Evolutionary conservation across 35 echinoderm and acorn worm species (phyloP).

Genomic region (Lytechinus pictus): DNA sequence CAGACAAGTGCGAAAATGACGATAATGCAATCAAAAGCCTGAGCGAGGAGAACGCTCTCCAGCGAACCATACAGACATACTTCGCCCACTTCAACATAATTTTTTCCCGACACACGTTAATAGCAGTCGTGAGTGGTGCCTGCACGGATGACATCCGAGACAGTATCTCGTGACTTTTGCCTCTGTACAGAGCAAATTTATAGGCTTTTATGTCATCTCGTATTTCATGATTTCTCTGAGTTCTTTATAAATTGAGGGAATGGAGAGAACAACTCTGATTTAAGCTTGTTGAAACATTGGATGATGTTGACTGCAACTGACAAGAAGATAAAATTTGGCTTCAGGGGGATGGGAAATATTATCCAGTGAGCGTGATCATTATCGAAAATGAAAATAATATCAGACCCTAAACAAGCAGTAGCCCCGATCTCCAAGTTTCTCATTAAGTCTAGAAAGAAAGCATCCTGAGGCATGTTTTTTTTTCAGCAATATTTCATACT

Average conservation of each 20-base stretch:
- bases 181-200: not conserved
- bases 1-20: not conserved
- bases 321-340: not conserved
- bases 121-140: not conserved
- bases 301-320: not conserved
- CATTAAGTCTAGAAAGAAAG: not conserved
- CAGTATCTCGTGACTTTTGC: not conserved
- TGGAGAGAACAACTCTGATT: not conserved
- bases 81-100: not conserved
- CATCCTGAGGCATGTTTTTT: not conserved
- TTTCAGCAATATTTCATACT: too few species aligned
- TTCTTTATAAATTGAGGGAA: not conserved
- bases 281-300: not conserved
- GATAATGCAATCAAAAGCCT: not conserved
- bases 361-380: not conserved
- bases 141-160: not conserved
- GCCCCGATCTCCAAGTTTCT: not conserved
- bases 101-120: not conserved
- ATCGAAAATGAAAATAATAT: too few species aligned
- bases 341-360: not conserved
- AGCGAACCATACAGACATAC: not conserved
- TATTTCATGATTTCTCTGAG: slow-evolving; percentile 6
- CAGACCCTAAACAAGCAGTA: too few species aligned
- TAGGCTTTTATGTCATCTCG: not conserved
- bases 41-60: not conserved